Base-by-base conservation (phyloP, 2,797 vertebrate genomes). In the Lutjanus argentimaculatus region DNA sequence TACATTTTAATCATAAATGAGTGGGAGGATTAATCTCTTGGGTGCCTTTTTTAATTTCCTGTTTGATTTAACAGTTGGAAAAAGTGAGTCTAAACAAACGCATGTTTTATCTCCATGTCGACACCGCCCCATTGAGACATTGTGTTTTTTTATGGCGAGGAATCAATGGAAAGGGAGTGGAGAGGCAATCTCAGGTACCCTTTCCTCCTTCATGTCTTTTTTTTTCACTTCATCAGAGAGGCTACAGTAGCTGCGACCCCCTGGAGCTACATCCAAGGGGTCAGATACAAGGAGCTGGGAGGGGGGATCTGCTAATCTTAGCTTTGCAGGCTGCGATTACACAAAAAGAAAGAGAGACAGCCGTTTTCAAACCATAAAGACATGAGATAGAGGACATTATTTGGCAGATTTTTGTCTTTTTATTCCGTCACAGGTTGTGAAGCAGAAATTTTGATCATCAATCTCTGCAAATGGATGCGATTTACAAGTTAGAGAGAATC, bases 271-370 rank as follows among this genome's bases (percentile, higher is more conserved):
- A 72, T 82, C 87, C 75, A 75, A 63, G 75, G 70, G 79, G 73
- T 83, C 79, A 83, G 79, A 87, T 52, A 63, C 76, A 72, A 77
- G 79, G 67, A 82, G 57, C 84, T 21, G 40, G 30, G 36, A 49
- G 65, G 64, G 61, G 48, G 57, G 83, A 16, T 40, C 67, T 56
- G 72, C 89, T 88, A 88, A 91, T 91, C 85, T 91, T 86, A 79
- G 87, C 83, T 84, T 79, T 61, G 74, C 79, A 90, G 85, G 64
- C 85, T 87, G 48, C 36, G 76, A 83, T 93, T 86, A 82, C 79
- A 75, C 77, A 79, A 22, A 80, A 25, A 66, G 56, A 59, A 72
- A 83, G 16, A 58, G 59, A 83, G 17, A 70, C 10, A 51, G 51
- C 59, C 70, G 58, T 68, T 86, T 83, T 71, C 42, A 67, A 80